phyloP scores from a whole-genome alignment of 2,888 invertebrate species.

The Himalopsyche anomala region DNA sequence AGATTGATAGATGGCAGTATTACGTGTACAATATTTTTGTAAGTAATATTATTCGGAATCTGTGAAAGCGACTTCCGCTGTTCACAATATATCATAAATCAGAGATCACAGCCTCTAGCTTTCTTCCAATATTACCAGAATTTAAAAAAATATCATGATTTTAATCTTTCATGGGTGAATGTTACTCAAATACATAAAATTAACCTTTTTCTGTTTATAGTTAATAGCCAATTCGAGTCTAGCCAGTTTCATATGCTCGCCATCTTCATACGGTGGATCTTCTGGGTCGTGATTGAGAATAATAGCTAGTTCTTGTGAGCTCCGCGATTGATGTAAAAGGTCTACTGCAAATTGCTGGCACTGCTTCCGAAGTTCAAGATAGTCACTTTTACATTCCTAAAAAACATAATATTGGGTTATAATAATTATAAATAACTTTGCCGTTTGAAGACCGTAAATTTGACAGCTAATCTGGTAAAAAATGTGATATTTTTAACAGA shows the following conservation, averaged over 20 bases:
- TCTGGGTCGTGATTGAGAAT: slow-evolving; percentile 94
- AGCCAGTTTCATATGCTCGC: slow-evolving; percentile 90
- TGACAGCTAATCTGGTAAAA: too few relatives aligned
- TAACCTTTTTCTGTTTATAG: slow-evolving; percentile 95
- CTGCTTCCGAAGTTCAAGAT: slow-evolving; percentile 88
- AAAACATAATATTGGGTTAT: slow-evolving; percentile 48
- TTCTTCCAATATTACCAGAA: too few relatives aligned
- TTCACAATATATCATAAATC: too few relatives aligned
- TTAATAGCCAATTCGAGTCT: slow-evolving; percentile 93
- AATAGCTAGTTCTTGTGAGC: slow-evolving; percentile 94
- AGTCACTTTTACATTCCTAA: slow-evolving; percentile 93
- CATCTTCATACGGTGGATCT: slow-evolving; percentile 83
- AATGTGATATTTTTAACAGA: too few relatives aligned
- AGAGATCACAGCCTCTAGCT: too few relatives aligned
- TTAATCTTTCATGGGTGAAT: not conserved
- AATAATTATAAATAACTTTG: slow-evolving; percentile 43
- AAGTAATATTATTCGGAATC: too few relatives aligned
- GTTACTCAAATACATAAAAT: not conserved
- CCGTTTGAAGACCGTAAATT: not conserved
- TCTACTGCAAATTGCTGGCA: slow-evolving; percentile 95
- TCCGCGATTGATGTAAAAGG: slow-evolving; percentile 92
- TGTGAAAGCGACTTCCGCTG: too few relatives aligned
- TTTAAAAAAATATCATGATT: too few relatives aligned
- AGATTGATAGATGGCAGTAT: too few relatives aligned
- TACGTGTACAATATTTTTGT: too few relatives aligned